phyloP scores from a whole-genome alignment of 1,140 invertebrate species.

The Leptopilina boulardi region DNA sequence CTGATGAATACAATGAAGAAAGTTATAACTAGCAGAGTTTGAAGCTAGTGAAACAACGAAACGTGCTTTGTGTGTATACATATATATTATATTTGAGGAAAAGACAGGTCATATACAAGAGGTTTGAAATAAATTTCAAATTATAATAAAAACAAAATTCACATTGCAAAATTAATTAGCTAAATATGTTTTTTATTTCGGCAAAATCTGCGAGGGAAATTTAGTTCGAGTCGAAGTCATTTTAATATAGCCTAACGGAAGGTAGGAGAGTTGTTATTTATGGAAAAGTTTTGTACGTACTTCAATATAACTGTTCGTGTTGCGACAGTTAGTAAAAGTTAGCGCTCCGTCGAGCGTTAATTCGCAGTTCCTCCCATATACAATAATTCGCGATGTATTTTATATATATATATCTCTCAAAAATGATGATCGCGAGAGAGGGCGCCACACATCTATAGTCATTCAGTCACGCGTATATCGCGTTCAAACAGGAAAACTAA shows the following conservation, averaged over 20 bases:
- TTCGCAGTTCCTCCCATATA: constrained; percentile 13
- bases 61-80: constrained; percentile 12
- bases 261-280: neutral
- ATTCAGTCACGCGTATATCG: neutral
- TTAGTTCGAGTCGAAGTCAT: neutral
- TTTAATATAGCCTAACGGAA: constrained; percentile 3
- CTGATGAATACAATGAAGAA: constrained; percentile 9
- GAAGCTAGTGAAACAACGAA: neutral
- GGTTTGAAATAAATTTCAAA: neutral
- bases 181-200: neutral
- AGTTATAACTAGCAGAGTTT: constrained; percentile 13
- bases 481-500: neutral
- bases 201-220: no score
- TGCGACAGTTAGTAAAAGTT: constrained; percentile 24
- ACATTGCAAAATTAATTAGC: neutral
- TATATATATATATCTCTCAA: no score
- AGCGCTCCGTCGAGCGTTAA: constrained; percentile 29
- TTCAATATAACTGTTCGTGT: constrained; percentile 11
- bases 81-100: neutral
- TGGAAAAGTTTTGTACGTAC: constrained; percentile 5
- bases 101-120: neutral
- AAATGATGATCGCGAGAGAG: neutral
- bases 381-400: constrained; percentile 22
- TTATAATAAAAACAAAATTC: no score
- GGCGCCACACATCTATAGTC: neutral